Percentiles rank a stretch among this genome's conserved stretches.
Conservation (phyloP, 30 jellyfish, hydroid and myxozoan genomes). For the Pseudorhiza aurosa region DNA sequence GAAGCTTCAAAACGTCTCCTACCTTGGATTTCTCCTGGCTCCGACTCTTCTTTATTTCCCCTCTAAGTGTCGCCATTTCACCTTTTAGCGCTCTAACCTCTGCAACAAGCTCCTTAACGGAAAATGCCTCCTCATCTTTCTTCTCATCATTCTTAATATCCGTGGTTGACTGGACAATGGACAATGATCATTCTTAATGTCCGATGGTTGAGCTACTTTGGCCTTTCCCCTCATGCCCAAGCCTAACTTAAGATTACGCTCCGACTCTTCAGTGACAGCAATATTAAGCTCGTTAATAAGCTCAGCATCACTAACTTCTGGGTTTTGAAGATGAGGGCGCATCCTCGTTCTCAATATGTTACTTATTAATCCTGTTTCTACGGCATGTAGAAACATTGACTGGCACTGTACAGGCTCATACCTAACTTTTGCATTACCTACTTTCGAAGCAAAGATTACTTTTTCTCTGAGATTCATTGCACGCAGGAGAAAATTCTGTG, state of each 20-base stretch:
- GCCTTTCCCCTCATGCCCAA: conserved; percentile 12
- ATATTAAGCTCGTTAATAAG: conserved; percentile 33
- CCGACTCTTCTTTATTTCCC: conserved; percentile 2
- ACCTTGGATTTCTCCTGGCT: neutral
- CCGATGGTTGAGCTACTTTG: neutral
- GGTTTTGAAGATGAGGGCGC: conserved; percentile 26
- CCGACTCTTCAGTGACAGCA: conserved; percentile 32
- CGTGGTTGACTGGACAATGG: conserved; percentile 19
- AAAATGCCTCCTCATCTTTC: neutral
- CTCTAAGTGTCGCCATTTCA: conserved; percentile 9
- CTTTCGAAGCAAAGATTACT: conserved; percentile 17
- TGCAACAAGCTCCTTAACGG: conserved; percentile 21
- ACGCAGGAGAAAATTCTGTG: conserved; percentile 46
- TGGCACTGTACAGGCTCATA: conserved; percentile 35
- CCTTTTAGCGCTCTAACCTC: conserved; percentile 3
- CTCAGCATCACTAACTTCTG: conserved; percentile 35
- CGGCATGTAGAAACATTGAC: conserved; percentile 35
- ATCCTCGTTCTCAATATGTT: conserved; percentile 16
- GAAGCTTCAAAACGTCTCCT: neutral
- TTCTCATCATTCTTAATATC: too few species aligned
- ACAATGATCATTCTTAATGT: too few species aligned
- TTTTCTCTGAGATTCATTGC: conserved; percentile 43
- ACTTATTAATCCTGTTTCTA: conserved; percentile 20
- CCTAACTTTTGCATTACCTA: conserved; percentile 1
- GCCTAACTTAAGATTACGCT: conserved; percentile 19